Percentiles rank a stretch among this genome's conserved stretches.
phyloP scores from a whole-genome alignment of 2,113 vertebrate genomes.

The Acrocephalus kingi region DNA sequence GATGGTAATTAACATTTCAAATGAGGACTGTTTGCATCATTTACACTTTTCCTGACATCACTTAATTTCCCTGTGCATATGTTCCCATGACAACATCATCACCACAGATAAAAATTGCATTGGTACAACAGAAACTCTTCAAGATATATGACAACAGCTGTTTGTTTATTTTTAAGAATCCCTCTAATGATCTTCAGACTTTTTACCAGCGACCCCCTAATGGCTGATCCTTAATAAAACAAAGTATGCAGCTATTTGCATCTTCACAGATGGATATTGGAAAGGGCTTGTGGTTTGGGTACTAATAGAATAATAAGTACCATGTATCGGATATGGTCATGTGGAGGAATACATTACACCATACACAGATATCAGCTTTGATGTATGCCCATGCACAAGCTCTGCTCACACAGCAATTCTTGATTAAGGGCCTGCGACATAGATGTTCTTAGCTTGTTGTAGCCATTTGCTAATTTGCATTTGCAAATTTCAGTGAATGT shows the following conservation, averaged over 20 bases:
- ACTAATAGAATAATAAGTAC: constrained; percentile 64
- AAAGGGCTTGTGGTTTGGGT: constrained; percentile 37
- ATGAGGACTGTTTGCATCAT: constrained; percentile 65
- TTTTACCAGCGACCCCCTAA: constrained; percentile 48
- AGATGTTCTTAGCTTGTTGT: constrained; percentile 29
- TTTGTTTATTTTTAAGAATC: constrained; percentile 51
- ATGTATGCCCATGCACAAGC: constrained; percentile 60
- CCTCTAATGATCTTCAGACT: constrained; percentile 48
- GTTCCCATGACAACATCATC: constrained; percentile 69
- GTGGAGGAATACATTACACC: constrained; percentile 61
- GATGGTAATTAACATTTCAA: constrained; percentile 61
- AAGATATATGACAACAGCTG: constrained; percentile 63
- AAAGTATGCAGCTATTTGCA: constrained; percentile 23
- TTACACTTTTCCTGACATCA: constrained; percentile 69
- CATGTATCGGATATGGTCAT: constrained; percentile 45
- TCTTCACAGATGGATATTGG: constrained; percentile 36
- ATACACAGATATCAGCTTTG: constrained; percentile 16
- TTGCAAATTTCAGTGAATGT: constrained; percentile 45
- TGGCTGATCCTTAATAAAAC: constrained; percentile 45
- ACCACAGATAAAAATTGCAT: constrained; percentile 58
- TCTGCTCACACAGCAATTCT: constrained; percentile 7
- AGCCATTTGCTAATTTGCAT: constrained; percentile 40
- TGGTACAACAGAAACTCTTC: constrained; percentile 54
- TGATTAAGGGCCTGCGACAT: neutral
- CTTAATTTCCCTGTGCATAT: constrained; percentile 59